Conservation (phyloP, 2,888 invertebrate genomes). For the Neria commutata region DNA sequence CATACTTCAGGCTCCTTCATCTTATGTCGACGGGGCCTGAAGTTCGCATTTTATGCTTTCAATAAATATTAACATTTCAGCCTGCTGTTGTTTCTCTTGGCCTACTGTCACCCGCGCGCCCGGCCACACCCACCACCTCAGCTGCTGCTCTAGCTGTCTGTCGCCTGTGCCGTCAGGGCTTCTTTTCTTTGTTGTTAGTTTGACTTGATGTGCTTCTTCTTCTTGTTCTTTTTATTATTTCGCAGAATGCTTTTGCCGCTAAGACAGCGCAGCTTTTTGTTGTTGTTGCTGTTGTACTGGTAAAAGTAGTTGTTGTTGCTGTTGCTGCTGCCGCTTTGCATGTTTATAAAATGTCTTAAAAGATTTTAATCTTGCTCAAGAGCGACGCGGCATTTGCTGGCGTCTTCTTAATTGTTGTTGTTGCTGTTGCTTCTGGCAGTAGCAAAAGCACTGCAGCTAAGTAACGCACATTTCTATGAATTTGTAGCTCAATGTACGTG, state of each 20-base stretch:
- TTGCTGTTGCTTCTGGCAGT: too few species aligned
- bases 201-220: slow-evolving; percentile 16
- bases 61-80: slow-evolving; percentile 48
- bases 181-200: not conserved
- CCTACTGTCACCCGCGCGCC: not conserved
- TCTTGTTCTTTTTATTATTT: slow-evolving; percentile 5
- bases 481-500: too few species aligned
- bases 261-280: slow-evolving; percentile 8
- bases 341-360: slow-evolving; percentile 49
- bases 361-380: slow-evolving; percentile 47
- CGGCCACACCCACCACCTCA: not conserved
- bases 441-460: too few species aligned
- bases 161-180: not conserved
- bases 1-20: not conserved
- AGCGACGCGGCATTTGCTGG: too few species aligned
- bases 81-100: slow-evolving; percentile 23
- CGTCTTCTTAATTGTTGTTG: too few species aligned
- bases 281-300: slow-evolving; percentile 28
- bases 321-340: slow-evolving; percentile 39
- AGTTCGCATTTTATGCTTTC: slow-evolving; percentile 38
- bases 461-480: too few species aligned
- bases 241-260: slow-evolving; percentile 25
- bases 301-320: slow-evolving; percentile 28
- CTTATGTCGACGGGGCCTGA: not conserved
- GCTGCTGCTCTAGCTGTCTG: not conserved